These are phyloP conservation scores for Agelaius phoeniceus DNA, from an alignment of 2,113 vertebrate species.

Conservation along the genomic window DNA sequence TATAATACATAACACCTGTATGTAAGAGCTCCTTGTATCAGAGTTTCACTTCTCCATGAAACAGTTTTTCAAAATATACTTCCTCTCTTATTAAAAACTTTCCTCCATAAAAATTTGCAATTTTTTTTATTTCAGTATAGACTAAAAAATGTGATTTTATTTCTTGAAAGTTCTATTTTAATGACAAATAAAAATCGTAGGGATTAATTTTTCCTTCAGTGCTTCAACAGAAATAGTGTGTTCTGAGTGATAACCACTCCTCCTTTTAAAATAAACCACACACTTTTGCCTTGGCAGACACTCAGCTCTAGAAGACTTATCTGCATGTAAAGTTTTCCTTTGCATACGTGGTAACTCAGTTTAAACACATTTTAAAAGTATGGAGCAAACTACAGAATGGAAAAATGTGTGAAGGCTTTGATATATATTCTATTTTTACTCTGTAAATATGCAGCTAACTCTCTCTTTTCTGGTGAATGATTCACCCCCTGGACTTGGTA, in stretches of 20 bases:
- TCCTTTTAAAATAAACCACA: slow-evolving; percentile 59
- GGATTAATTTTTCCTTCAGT: slow-evolving; percentile 42
- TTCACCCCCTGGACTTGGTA: neutral
- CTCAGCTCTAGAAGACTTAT: slow-evolving; percentile 54
- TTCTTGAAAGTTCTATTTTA: slow-evolving; percentile 22
- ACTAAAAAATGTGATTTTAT: slow-evolving; percentile 1
- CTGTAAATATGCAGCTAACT: neutral
- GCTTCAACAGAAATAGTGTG: neutral
- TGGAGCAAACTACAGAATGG: slow-evolving; percentile 12
- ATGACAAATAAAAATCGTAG: slow-evolving; percentile 11
- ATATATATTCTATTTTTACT: neutral
- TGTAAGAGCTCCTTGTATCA: neutral
- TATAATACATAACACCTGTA: neutral
- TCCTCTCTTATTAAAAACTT: neutral
- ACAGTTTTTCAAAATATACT: neutral
- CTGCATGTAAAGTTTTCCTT: slow-evolving; percentile 64
- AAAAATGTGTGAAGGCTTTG: slow-evolving; percentile 16
- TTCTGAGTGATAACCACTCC: slow-evolving; percentile 49
- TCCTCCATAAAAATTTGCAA: neutral
- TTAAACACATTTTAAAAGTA: slow-evolving; percentile 35
- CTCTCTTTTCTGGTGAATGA: neutral
- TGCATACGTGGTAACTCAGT: neutral
- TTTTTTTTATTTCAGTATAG: neutral
- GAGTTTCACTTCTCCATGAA: neutral
- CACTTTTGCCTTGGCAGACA: slow-evolving; percentile 39